Evolutionary conservation across 2,113 vertebrate species (phyloP), one percentile per base, ranked within the genome.

Genomic region (Cisticola juncidis): DNA sequence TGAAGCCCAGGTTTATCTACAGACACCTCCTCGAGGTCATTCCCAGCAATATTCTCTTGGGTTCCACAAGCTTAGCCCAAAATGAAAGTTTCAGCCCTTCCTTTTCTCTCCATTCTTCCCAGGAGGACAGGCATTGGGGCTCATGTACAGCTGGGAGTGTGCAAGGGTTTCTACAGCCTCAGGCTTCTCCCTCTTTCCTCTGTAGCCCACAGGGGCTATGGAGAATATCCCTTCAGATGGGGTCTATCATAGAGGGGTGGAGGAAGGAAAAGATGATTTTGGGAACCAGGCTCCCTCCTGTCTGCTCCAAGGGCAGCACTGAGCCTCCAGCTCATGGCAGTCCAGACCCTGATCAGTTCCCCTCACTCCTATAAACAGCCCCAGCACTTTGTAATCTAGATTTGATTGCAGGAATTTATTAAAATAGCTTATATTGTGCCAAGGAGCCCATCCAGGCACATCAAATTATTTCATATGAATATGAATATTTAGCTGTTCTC

Each of bases 351-450:
- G 7, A 21, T 36, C 44, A 17, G 58, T 3, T 45, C 47, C 28
- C 29, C 16, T 72, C 35, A 16, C 12, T 71, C 36, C 79, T 38
- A 25, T 12, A 29, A 68, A 51, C 14, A 86, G 38, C 10, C 15
- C 0, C 0, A 58, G 33, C 0, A 0, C 11, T 47, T 72, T 5
- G 40, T 31, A 33, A 80, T 51, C 69, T 24, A 36, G 35, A 64
- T 56, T 42, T 51, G n/a, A 77, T 25, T 20, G 5, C 20, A 48
- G 38, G n/a, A 60, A 53, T 53, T 48, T 48, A 61, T 71, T 69
- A 58, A 60, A 88, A 71, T 2, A 66, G 33, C 5, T 33, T 20
- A 8, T 54, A 20, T 9, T 25, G 21, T 79, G 26, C 21, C 38
- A 58, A 76, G 9, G 45, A 66, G 56, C 21, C 22, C 9, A 36